These are phyloP conservation scores for Scrobipalpa costella DNA, from an alignment of 2,888 invertebrate genomes.

Conservation along the genomic window DNA sequence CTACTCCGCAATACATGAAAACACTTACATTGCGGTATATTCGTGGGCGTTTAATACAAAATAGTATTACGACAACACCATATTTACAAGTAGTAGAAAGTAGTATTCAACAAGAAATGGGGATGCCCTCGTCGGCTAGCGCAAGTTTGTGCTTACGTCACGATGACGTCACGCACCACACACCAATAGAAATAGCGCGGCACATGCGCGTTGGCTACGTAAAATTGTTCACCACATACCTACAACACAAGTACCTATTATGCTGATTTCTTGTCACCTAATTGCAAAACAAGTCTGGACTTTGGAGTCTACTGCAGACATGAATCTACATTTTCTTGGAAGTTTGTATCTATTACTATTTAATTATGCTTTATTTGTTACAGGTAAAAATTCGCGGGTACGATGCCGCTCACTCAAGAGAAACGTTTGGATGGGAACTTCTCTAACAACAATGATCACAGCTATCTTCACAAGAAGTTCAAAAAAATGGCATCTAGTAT, in stretches of 20 bases:
- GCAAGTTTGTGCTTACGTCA: conserved; percentile 66
- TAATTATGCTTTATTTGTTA: conserved; percentile 40
- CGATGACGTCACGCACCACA: conserved; percentile 76
- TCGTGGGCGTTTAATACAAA: no score
- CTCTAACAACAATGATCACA: conserved; percentile 83
- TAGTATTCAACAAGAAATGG: conserved; percentile 39
- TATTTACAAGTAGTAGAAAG: neutral
- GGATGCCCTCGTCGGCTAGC: conserved; percentile 74
- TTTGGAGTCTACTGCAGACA: no score
- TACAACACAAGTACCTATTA: conserved; percentile 30
- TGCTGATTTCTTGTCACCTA: conserved; percentile 37
- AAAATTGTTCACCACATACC: conserved; percentile 57
- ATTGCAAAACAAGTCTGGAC: neutral
- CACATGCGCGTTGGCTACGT: conserved; percentile 74
- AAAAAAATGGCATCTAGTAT: conserved; percentile 90
- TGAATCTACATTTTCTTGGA: neutral
- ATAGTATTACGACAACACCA: neutral
- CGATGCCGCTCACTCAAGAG: conserved; percentile 76
- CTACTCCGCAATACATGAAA: no score
- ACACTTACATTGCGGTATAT: no score
- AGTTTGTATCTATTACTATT: neutral
- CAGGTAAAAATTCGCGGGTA: conserved; percentile 72
- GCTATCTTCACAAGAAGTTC: conserved; percentile 96
- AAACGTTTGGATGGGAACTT: conserved; percentile 75
- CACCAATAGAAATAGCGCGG: conserved; percentile 70